Base-by-base conservation (phyloP, 2,797 vertebrate species). In the Dendrocincla tyrannina region DNA sequence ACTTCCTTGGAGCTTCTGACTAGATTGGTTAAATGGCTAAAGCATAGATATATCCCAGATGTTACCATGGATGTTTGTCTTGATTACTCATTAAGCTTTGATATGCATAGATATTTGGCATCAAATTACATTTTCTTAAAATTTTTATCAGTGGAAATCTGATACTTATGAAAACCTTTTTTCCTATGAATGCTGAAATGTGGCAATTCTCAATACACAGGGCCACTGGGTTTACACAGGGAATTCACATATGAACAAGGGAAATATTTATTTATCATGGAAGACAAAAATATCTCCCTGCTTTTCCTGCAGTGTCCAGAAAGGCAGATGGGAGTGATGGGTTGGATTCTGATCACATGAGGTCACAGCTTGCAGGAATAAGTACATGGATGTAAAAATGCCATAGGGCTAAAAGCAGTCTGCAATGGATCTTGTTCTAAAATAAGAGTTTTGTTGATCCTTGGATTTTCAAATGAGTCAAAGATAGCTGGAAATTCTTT, bases 51-150 rank as follows among this genome's bases (percentile, higher is more conserved):
- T 25, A 63, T 56, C 66, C 87, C 85, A 91, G 76, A 91, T 78
- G 66, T 68, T 73, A 68, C 27, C 33, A 35, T 23, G 44, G 42
- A 68, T 86, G 16, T 66, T 89, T 83, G 47, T 56, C 95, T 92
- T 96, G 92, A 96, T 77, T 50, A 59, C 92, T 94, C 87, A 96
- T 96, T 96, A 96, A 95, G 60, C 87, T 82, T 50, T 46, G 86
- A 90, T 96, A 95, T 44, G 76, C 94, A 95, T 39, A 92, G 80
- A 91, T 42, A 53, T 32, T 72, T 88, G 82, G 82, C 80, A 85
- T 85, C 92, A 81, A 90, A 95, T 86, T 80, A 63, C 59, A 93
- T 92, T 97, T 96, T 96, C 96, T 97, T 96, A 94, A 95, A 96
- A 93, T 89, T 89, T 46, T 30, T 92, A 94, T 66, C 75, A 88